Conservation (phyloP, 2,888 invertebrate species). For the Cantharis nigra region DNA sequence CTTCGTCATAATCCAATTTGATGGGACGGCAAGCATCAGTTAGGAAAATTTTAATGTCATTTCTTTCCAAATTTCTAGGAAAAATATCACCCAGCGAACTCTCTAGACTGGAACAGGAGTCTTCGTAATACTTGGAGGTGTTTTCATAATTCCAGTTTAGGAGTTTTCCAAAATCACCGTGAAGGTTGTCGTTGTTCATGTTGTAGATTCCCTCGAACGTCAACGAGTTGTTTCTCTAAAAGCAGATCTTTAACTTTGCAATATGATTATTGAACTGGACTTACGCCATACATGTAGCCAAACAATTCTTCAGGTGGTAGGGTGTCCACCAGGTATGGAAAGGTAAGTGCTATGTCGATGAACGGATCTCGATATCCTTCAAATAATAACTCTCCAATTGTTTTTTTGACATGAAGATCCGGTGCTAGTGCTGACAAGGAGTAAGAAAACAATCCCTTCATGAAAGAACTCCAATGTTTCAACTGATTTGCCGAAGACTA, state of each 20-base stretch:
- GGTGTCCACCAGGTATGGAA: constrained; percentile 59
- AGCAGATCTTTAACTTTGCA: constrained; percentile 20
- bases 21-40: constrained; percentile 77
- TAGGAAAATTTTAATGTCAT: constrained; percentile 65
- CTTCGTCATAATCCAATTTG: constrained; percentile 64
- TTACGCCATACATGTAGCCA: constrained; percentile 81
- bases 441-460: constrained; percentile 65
- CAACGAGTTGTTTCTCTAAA: constrained; percentile 76
- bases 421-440: constrained; percentile 62
- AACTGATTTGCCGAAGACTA: constrained; percentile 65
- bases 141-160: constrained; percentile 73
- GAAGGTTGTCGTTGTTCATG: constrained; percentile 75
- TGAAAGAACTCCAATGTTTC: constrained; percentile 62
- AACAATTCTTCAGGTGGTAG: constrained; percentile 73
- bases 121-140: constrained; percentile 20
- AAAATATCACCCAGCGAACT: neutral
- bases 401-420: constrained; percentile 63
- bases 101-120: neutral
- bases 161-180: constrained; percentile 61
- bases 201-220: constrained; percentile 76
- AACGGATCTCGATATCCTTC: constrained; percentile 80
- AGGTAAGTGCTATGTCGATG: constrained; percentile 66
- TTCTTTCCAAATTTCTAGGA: neutral
- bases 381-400: constrained; percentile 73
- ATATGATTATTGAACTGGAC: constrained; percentile 3